These are phyloP conservation scores for Tenthredo notha DNA, from an alignment of 2,888 invertebrate genomes.

Conservation along the genomic window DNA sequence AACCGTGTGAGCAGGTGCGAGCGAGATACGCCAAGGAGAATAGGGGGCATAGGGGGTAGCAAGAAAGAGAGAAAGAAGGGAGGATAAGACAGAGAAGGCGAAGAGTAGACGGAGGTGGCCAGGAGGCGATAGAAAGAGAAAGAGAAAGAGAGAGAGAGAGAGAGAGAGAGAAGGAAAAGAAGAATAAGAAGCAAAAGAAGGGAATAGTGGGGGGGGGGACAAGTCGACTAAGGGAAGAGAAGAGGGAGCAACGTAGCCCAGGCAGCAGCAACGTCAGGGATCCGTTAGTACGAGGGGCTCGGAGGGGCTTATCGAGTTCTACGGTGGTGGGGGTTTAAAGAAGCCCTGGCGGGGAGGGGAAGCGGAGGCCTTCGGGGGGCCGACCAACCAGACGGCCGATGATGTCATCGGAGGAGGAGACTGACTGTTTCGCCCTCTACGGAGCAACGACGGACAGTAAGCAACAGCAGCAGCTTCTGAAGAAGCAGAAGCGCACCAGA, in stretches of 20 bases:
- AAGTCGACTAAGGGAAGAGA: slow-evolving; percentile 67
- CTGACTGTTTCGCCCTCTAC: slow-evolving; percentile 95
- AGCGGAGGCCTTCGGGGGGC: slow-evolving; percentile 90
- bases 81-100: slow-evolving; percentile 55
- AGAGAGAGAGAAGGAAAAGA: slow-evolving; percentile 70
- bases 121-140: slow-evolving; percentile 76
- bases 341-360: slow-evolving; percentile 82
- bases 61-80: slow-evolving; percentile 50
- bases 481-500: slow-evolving; percentile 96
- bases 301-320: slow-evolving; percentile 84
- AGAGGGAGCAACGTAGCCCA: slow-evolving; percentile 58
- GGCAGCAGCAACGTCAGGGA: slow-evolving; percentile 54
- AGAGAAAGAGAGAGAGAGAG: slow-evolving; percentile 60
- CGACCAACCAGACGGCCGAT: slow-evolving; percentile 87
- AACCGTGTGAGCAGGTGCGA: slow-evolving; percentile 61
- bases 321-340: slow-evolving; percentile 82
- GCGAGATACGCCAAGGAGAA: slow-evolving; percentile 56
- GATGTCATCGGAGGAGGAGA: slow-evolving; percentile 99
- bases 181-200: not conserved
- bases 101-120: slow-evolving; percentile 74
- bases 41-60: slow-evolving; percentile 57
- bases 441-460: slow-evolving; percentile 84
- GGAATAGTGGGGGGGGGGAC: slow-evolving; percentile 56
- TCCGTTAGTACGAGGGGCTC: slow-evolving; percentile 81
- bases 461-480: slow-evolving; percentile 86